These are phyloP conservation scores for Psococerastis gibbosa DNA, from an alignment of 2,888 invertebrate species.

Conservation along the genomic window DNA sequence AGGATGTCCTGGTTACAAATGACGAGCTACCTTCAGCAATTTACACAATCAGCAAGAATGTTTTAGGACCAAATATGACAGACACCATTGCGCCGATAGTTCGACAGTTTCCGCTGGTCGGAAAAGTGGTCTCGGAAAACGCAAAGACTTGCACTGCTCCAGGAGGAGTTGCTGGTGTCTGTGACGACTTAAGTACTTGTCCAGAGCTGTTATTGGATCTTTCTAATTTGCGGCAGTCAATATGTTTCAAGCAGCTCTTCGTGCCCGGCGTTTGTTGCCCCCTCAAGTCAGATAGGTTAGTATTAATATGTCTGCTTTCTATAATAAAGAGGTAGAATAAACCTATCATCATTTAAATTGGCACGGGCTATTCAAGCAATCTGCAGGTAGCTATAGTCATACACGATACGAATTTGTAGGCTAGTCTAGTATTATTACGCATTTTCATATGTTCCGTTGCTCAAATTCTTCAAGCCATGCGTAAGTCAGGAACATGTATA, in stretches of 20 bases:
- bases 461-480: too few species aligned
- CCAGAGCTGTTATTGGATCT: conserved; percentile 67
- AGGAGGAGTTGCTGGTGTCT: conserved; percentile 56
- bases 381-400: too few species aligned
- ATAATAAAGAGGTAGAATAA: too few species aligned
- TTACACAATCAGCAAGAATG: conserved; percentile 62
- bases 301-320: too few species aligned
- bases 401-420: too few species aligned
- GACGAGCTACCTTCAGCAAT: conserved; percentile 50
- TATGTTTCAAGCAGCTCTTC: conserved; percentile 80
- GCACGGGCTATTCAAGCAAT: neutral
- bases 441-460: too few species aligned
- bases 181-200: conserved; percentile 75
- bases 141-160: conserved; percentile 60
- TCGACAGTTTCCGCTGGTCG: conserved; percentile 26
- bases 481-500: too few species aligned
- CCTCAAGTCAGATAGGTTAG: conserved; percentile 14
- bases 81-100: conserved; percentile 63
- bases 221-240: conserved; percentile 59
- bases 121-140: conserved; percentile 20
- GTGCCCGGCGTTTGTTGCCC: conserved; percentile 89
- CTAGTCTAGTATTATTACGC: too few species aligned
- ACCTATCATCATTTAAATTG: too few species aligned
- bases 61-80: conserved; percentile 57
- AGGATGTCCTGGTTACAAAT: conserved; percentile 27